Evolutionary conservation across 2,797 vertebrate genomes (phyloP), one percentile per base, ranked within the genome.

Genomic region (Myiothlypis coronata): DNA sequence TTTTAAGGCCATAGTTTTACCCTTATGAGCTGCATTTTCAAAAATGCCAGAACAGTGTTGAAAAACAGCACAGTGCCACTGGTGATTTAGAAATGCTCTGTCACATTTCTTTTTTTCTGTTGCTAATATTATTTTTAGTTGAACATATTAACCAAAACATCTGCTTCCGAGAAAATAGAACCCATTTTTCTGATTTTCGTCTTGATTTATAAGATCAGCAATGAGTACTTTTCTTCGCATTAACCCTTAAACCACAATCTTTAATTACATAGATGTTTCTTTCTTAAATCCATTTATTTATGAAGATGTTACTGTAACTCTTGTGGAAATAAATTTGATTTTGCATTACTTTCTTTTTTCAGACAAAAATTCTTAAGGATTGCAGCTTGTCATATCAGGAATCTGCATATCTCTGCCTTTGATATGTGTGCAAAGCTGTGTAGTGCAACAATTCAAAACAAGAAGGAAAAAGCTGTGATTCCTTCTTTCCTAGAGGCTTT

Each of bases 401-500:
- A 86, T 52, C 50, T 50, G 5, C 50, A 18, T 28, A 53, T 21
- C 44, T 93, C 39, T 89, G 56, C 28, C 60, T 92, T 70, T 90
- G 56, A 87, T 85, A 83, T 12, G 30, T 67, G 47, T 84, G 41
- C 63, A 89, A 94, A 96, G 59, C 20, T n/a, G 5, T 24, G 50
- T 27, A 90, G 21, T 65, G 50, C 50, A 93, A 87, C 56, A 69
- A 78, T 78, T 90, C 80, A 95, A 80, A 91, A 82, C 47, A 59
- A 52, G 68, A 67, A 59, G 53, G 56, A 77, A 88, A 87, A 83
- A 71, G 26, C 59, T 90, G 55, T 75, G 76, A 78, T 94, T 78
- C 84, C 57, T 86, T 86, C 35, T 76, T 75, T 95, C 78, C 63
- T 93, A 52, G 82, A 93, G 67, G 59, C 84, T 83, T 93, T 94